Evolutionary conservation across 92 coral and sea anemone species (phyloP), one percentile per base, ranked within the genome.

Genomic region (Anthopleura xanthogrammica): DNA sequence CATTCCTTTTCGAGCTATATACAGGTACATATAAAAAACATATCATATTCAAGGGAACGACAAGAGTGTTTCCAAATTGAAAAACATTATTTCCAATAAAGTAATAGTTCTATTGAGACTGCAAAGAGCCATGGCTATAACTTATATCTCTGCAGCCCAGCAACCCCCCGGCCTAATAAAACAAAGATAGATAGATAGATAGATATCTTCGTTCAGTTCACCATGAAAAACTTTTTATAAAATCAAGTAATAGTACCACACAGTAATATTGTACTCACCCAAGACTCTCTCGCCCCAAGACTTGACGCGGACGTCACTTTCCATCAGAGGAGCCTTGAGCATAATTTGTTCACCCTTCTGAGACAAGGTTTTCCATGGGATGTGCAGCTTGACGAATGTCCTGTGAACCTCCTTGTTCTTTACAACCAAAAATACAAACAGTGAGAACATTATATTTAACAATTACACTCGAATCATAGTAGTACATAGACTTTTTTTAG

Each of bases 301-400:
- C 22, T 80, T 73, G 80, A 92, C 85, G 3, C 83, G 72, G 78
- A 92, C 88, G 55, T 92, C 96, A 80, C 84, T 85, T 77, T 92
- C 90, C 75, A 82, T 86, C 43, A 92, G 66, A 12, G 93, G 96
- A 76, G 89, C 91, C 57, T 91, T 89, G 52, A 92, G 84, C 82
- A 87, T 87, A 83, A 91, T 85, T 29, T 90, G 23, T 54, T 92
- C 96, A 14, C 93, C 96, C 80, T 80, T 87, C 58, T 70, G 19
- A 13, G 90, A 75, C 72, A 88, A 77, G 3, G 87, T 86, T 57
- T 71, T 85, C 96, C 96, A 90, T 9, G 96, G 96, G 23, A 90
- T 87, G 80, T 92, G 96, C 10, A 92, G 62, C 84, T 92, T 92
- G 52, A 92, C 85, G 78, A 88, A 92, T 75, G 87, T 83, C 42